Conservation (phyloP, 2,888 invertebrate species). For the Imbricaverruca yamaguchii region DNA sequence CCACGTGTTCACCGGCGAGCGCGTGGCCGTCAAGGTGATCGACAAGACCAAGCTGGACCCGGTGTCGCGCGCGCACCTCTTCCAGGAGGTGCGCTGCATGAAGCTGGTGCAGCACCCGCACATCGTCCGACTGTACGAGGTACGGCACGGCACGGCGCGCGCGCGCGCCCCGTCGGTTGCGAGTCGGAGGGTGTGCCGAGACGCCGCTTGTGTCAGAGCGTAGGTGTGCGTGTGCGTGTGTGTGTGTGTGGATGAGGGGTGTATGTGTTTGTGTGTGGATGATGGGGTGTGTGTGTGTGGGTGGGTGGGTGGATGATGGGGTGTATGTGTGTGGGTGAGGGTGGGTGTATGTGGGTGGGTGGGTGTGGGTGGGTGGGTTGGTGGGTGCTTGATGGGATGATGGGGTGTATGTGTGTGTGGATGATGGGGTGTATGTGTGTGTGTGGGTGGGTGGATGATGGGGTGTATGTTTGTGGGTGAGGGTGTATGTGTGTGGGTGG, state of each 20-base stretch:
- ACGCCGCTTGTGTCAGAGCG: no score
- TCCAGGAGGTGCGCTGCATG: constrained; percentile 88
- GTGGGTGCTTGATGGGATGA: background rate
- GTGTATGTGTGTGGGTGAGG: background rate
- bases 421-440: background rate
- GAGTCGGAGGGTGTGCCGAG: background rate
- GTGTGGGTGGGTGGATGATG: background rate
- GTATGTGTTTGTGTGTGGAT: background rate
- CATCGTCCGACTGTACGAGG: constrained; percentile 92
- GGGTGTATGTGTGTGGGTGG: background rate
- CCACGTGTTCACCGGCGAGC: constrained; percentile 98
- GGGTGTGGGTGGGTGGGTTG: background rate
- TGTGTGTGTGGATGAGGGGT: background rate
- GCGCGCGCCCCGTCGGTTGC: background rate
- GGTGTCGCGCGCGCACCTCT: constrained; percentile 88
- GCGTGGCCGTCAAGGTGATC: constrained; percentile 94
- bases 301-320: no score
- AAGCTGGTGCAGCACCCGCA: constrained; percentile 98
- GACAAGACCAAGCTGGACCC: constrained; percentile 97
- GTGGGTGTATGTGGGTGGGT: background rate
- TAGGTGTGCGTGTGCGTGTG: background rate
- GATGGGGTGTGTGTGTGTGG: background rate
- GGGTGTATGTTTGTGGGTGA: background rate
- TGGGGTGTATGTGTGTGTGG: background rate
- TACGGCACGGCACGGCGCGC: background rate